Base-by-base conservation (phyloP, 2,113 vertebrate genomes). In the Scophthalmus maximus region DNA sequence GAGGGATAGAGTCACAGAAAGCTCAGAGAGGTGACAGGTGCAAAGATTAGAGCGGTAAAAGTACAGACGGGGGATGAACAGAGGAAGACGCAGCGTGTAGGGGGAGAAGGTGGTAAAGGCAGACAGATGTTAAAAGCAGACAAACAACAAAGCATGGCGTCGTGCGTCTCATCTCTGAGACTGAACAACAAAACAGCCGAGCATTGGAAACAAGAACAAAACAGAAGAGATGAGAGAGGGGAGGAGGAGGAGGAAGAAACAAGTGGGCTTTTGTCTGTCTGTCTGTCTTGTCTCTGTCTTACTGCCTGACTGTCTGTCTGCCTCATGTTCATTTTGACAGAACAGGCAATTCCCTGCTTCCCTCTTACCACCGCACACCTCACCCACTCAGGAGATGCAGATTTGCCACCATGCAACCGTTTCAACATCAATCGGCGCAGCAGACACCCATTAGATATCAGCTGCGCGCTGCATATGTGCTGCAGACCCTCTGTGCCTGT, bases 121-220 rank as follows among this genome's bases (percentile, higher is more conserved):
- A 72, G 75, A 77, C 88, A 88, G 82, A 87, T 82, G 84, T 85
- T 85, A 60, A 81, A 87, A 46, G 63, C 36, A 73, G 65, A 73
- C 68, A 68, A 79, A 76, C 76, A 78, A 78, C 76, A 82, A 75
- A 78, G 82, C 47, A 17, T n/a, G 55, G 56, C 34, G 36, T 65
- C 79, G 67, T 63, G 32, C 18, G 60, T 83, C 70, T 84, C 70
- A 69, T 81, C 67, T 79, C 71, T 22, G 74, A 79, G 76, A 65
- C 36, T 49, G 44, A 83, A 81, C 68, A 65, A 73, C 65, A 78
- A 61, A 79, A 81, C 57, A 63, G 67, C 15, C 0, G 38, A 71
- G 68, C 23, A 3, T 5, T 8, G 32, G 30, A 56, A 69, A 42
- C 80, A 52, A 77, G n/a, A 73, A 69, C 42, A 74, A 66, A 79